Conservation (phyloP, 2,888 invertebrate species). For the Drosophila yooni region DNA sequence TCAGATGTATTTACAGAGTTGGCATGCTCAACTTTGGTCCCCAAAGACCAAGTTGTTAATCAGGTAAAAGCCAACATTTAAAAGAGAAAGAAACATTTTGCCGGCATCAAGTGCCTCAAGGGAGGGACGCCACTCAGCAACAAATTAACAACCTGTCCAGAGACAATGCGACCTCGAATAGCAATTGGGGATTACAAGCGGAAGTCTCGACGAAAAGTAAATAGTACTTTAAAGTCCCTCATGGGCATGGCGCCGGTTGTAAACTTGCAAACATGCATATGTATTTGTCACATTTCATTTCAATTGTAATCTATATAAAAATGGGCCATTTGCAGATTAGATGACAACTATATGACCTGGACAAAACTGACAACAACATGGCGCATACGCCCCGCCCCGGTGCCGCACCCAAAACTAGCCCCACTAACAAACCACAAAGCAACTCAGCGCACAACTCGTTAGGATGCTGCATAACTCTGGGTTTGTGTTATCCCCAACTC, state of each 20-base stretch:
- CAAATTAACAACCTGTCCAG: slow-evolving; percentile 34
- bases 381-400: slow-evolving; percentile 43
- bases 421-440: slow-evolving; percentile 27
- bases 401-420: not conserved
- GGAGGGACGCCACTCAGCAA: slow-evolving; percentile 40
- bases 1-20: slow-evolving; percentile 29
- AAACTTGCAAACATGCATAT: not conserved
- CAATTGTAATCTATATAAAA: not conserved
- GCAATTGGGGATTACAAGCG: not conserved
- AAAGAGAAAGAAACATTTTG: slow-evolving; percentile 16
- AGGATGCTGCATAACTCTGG: slow-evolving; percentile 17
- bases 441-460: slow-evolving; percentile 49
- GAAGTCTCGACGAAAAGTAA: slow-evolving; percentile 4
- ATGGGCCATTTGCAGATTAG: slow-evolving; percentile 1
- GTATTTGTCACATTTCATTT: slow-evolving; percentile 11
- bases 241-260: not conserved
- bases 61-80: slow-evolving; percentile 46
- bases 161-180: not conserved
- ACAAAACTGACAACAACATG: slow-evolving; percentile 32
- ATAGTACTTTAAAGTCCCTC: not conserved
- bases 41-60: slow-evolving; percentile 51
- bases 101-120: slow-evolving; percentile 22
- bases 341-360: slow-evolving; percentile 6
- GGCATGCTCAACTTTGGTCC: not conserved
- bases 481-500: not conserved